Conservation (phyloP, 2,797 vertebrate genomes). For the Acrossocheilus fasciatus region DNA sequence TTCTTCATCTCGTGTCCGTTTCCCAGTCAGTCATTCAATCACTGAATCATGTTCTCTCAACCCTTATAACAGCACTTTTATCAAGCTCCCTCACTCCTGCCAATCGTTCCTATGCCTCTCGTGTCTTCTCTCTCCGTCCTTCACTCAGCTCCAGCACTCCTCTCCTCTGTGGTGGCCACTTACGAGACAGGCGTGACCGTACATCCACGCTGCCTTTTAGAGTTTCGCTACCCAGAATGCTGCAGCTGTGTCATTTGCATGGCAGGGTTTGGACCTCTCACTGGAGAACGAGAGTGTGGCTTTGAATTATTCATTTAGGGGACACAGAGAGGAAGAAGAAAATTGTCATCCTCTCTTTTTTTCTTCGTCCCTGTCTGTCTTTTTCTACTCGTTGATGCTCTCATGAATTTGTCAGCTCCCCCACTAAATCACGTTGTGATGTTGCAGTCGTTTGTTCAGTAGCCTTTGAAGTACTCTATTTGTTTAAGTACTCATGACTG, state of each 20-base stretch:
- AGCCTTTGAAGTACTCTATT: conserved; percentile 32
- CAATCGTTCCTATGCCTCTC: background rate
- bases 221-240: conserved; percentile 38
- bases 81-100: conserved; percentile 11
- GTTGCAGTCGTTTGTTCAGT: background rate
- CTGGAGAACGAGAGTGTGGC: conserved; percentile 44
- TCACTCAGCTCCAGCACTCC: conserved; percentile 28
- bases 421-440: conserved; percentile 35
- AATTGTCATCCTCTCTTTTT: conserved; percentile 10
- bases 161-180: conserved; percentile 49
- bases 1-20: conserved; percentile 32
- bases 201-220: conserved; percentile 74
- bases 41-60: conserved; percentile 7
- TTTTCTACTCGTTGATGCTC: conserved; percentile 19
- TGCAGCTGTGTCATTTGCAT: conserved; percentile 56
- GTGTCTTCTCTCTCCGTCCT: conserved; percentile 7
- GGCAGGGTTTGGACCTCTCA: conserved; percentile 50
- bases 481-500: conserved; percentile 22
- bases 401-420: background rate
- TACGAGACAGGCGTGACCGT: conserved; percentile 69
- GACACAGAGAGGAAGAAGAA: conserved; percentile 4
- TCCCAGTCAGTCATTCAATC: conserved; percentile 32
- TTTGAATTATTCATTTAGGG: conserved; percentile 65
- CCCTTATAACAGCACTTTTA: conserved; percentile 12
- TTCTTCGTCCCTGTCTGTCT: conserved; percentile 27